Evolutionary conservation across 2,888 invertebrate genomes (phyloP).

Genomic region (Acrobasis repandana): DNA sequence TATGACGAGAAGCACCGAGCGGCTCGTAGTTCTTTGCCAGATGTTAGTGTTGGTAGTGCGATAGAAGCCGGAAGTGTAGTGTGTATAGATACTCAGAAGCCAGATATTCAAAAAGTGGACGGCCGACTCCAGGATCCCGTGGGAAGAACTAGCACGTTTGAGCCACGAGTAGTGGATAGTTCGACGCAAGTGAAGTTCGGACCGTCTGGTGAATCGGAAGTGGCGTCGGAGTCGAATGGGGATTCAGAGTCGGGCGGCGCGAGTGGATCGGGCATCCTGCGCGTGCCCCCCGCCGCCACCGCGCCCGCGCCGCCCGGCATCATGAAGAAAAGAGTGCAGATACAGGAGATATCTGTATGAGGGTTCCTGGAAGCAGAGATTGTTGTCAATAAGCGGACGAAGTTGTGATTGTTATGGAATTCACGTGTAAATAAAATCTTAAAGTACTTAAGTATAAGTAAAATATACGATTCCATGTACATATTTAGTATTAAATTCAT

Average conservation of each 20-base stretch:
- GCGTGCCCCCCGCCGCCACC: constrained; percentile 65
- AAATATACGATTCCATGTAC: constrained; percentile 30
- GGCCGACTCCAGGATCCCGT: constrained; percentile 59
- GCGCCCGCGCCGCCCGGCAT: constrained; percentile 88
- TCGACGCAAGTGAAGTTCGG: constrained; percentile 79
- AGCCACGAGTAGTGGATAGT: constrained; percentile 77
- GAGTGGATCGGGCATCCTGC: constrained; percentile 73
- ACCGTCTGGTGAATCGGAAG: constrained; percentile 66
- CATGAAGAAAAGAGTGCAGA: constrained; percentile 95
- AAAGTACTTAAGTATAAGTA: constrained; percentile 12
- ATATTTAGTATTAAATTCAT: constrained; percentile 31
- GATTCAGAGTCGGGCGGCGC: constrained; percentile 71
- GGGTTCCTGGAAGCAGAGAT: constrained; percentile 72
- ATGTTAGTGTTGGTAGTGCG: constrained; percentile 83
- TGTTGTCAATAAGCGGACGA: constrained; percentile 74
- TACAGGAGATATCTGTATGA: constrained; percentile 96
- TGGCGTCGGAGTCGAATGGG: constrained; percentile 67
- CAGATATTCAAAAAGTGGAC: constrained; percentile 77
- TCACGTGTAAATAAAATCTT: constrained; percentile 44
- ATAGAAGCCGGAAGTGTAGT: constrained; percentile 84
- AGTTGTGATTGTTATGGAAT: constrained; percentile 59
- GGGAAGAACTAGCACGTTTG: constrained; percentile 76
- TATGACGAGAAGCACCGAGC: constrained; percentile 84
- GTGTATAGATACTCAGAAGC: constrained; percentile 78
- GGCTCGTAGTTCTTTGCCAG: constrained; percentile 83